A percentile compares a stretch with the other conserved stretches of the same genome.
phyloP scores from a whole-genome alignment of 2,888 invertebrate genomes.

The Cloeon dipterum region DNA sequence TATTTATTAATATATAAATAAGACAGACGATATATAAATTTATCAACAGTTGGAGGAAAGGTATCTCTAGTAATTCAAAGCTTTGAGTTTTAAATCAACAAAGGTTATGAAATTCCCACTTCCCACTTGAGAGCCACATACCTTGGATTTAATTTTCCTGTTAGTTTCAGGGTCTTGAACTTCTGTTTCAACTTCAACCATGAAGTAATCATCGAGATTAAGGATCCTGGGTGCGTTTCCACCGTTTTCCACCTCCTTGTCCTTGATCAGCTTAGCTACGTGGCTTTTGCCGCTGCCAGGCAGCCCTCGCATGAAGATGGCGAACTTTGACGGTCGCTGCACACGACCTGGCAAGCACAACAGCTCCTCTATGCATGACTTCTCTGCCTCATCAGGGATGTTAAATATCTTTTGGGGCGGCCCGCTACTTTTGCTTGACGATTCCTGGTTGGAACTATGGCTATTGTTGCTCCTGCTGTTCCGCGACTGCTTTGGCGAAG shows the following conservation, averaged over 20 bases:
- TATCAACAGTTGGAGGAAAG: no score
- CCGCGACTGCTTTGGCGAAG: no score
- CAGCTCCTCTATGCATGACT: slow-evolving; percentile 61
- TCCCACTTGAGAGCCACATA: slow-evolving; percentile 9
- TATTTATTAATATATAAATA: no score
- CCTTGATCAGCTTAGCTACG: slow-evolving; percentile 70
- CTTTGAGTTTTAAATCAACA: slow-evolving; percentile 4
- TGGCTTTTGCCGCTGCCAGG: slow-evolving; percentile 91
- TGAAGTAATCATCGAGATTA: slow-evolving; percentile 88
- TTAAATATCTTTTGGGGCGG: no score
- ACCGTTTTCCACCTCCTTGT: slow-evolving; percentile 54
- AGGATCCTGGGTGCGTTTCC: slow-evolving; percentile 79
- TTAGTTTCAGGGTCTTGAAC: slow-evolving; percentile 45
- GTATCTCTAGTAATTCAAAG: slow-evolving; percentile 3
- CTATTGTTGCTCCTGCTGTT: no score
- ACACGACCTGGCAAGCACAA: slow-evolving; percentile 55
- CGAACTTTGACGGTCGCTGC: slow-evolving; percentile 54
- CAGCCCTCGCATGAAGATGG: slow-evolving; percentile 73
- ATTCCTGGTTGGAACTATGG: no score
- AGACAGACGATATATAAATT: no score
- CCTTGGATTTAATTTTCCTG: slow-evolving; percentile 39
- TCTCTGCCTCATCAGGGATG: no score
- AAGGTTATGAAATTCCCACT: slow-evolving; percentile 9
- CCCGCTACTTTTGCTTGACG: no score
- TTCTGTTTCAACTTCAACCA: slow-evolving; percentile 61